Base-by-base conservation (phyloP, 2,797 vertebrate genomes). In the Coranthus polyacanthus region DNA sequence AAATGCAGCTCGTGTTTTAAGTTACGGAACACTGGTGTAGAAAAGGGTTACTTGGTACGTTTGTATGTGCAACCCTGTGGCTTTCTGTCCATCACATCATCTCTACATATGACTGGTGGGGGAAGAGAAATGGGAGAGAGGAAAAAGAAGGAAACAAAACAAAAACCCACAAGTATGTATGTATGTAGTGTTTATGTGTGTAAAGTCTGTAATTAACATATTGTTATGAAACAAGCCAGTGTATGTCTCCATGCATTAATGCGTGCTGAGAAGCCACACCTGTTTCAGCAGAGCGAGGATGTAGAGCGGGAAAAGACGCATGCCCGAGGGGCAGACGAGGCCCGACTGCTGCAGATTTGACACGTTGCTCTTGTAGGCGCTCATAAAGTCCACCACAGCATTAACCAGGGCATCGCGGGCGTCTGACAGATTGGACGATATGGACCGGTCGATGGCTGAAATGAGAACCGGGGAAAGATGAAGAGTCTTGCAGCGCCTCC, bases 371-470 rank as follows among this genome's bases (percentile, higher is more conserved):
- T 94, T 95, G 47, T 98, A 98, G 0, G 97, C 94, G 36, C 91
- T 88, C 54, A 94, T 86, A 0, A 96, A 95, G 62, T 99, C 97
- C 58, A 98, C 95, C 21, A 96, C 96, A 0, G 98, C 96, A 3
- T 99, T 99, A 50, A 97, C 92, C 85, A 99, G 91, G 15, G 98
- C 97, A 37, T 99, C 97, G 62, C 96, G 95, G n/a, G 98, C 97
- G 49, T 99, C 98, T 0, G 96, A 92, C 57, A 99, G 93, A 55
- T 95, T 97, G 60, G 96, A 98, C 0, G 97, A 94, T 71, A 99
- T 65, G 0, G 97, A 96, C 46, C 98, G 94, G 88, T 99, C 98
- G 58, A 99, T 97, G 60, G 98, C 98, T 89, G 65, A 6, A 52
- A 64, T 0, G 13, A 3, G 0, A 13, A 20, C 0, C 9, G 0